Base-by-base conservation (phyloP, 2,797 vertebrate genomes). In the Vespertilio murinus region DNA sequence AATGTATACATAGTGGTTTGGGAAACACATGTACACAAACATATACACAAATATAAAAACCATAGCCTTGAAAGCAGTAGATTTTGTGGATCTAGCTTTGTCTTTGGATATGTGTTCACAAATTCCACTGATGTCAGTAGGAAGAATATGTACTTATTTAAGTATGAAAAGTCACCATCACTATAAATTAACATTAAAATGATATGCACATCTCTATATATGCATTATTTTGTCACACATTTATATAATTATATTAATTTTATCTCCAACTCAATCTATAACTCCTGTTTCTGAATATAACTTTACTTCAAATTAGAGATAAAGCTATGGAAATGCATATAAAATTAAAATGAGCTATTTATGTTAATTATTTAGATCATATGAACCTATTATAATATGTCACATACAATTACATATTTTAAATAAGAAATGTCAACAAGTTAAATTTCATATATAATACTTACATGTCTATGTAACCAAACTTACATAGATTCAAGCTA, bases 401-500 rank as follows among this genome's bases (percentile, higher is more conserved):
- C 38, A 75, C 54, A 69, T 3, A 4, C 78, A 61, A 30, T 20
- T 30, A 30, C 10, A 80, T 70, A 75, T 30, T 1, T 82, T 86
- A 73, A 86, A 78, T 2, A 65, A 70, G 16, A 23, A 8, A 28
- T 12, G 56, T 92, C 7, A 28, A 23, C 64, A 64, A 74, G 65
- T 79, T 79, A 67, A 67, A 70, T 70, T 11, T 42, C 30, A 65
- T 52, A 70, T 75, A 25, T 49, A 86, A 67, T 94, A 22, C 45
- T 54, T 25, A 33, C 5, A 52, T 35, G 45, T 33, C 9, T 71
- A 64, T 71, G 16, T 30, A 61, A 89, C 30, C 40, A 84, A 91
- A 91, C 40, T 22, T 52, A 54, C 22, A 77, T 38, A 71, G 93
- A 93, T 88, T 75, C 25, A 90, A 56, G 18, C 67, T 88, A 49